Evolutionary conservation across 1,140 invertebrate species (phyloP), one percentile per base, ranked within the genome.

Genomic region (Euborellia annulipes): DNA sequence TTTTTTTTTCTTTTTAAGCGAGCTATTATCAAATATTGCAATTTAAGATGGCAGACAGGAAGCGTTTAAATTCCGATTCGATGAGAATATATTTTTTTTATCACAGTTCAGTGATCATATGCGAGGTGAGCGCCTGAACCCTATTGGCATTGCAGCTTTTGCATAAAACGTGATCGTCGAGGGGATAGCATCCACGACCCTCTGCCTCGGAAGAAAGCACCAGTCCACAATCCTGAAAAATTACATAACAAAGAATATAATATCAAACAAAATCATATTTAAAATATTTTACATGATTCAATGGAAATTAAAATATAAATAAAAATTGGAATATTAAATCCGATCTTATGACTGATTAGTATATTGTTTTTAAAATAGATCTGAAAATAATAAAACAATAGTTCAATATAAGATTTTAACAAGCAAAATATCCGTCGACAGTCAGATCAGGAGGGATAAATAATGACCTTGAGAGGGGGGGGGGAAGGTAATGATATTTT

Each of bases 161-260:
- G 62, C 95, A 98, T 18, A 98, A 69, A 48, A 98, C 85, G 62
- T 96, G 92, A 56, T 88, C 89, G 68, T 98, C 95, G 22, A 98
- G 65, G 6, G 94, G 95, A 64, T 96, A 98, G 62, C 95, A 98
- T 3, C 91, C 91, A 38, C 85, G 74, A 0, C 91, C 93, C 65
- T 94, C 90, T 13, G 87, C 79, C 65, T 97, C 91, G 1, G 90
- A 94, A 6, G 90, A 88, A 40, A 98, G 64, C 41, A 90, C 65
- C 13, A 94, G 65, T 7, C 87, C 88, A 68, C 95, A 98, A 64
- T 98, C 93, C 79, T 85, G 54, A 19, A 58, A 60, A 50, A 36
- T n/a, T 47, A 47, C 11, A 45, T 11, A 50, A 11, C 8, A 13
- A 8, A 43, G 17, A 8, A n/a, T 20, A n/a, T n/a, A n/a, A n/a